Base-by-base conservation (phyloP, 2,113 vertebrate genomes). In the Casuarius casuarius region DNA sequence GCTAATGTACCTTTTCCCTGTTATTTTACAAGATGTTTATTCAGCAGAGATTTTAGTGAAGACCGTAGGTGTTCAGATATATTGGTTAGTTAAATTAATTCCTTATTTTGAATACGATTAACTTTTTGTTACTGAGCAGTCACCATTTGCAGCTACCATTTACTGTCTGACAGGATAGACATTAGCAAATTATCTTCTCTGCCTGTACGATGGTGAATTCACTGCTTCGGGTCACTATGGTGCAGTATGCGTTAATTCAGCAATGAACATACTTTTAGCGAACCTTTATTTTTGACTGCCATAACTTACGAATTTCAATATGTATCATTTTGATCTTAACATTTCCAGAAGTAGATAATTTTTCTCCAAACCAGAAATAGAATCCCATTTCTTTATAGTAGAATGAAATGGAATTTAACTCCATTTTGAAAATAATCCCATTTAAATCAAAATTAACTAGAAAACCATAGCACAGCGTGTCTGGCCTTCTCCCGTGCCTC, bases 241-340 rank as follows among this genome's bases (percentile, higher is more conserved):
- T 40, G 12, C 49, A n/a, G 67, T 40, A 21, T 40, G n/a, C 46
- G 38, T 20, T 26, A 38, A 51, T 79, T 75, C 70, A 75, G 3
- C 42, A 78, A 52, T 0, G 0, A 31, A 46, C 9, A 19, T 33
- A 42, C 11, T 87, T 48, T 3, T 14, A 92, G 12, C 16, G 11
- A 87, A 52, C 38, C 25, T 70, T 52, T 51, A 77, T 21, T 79
- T 91, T 62, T 62, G 83, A n/a, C 44, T 94, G 48, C 15, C 35
- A 29, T 38, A 87, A 84, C 38, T n/a, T 18, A 40, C 0, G 4
- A 67, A 58, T 87, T 76, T 84, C 40, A 68, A 25, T 48, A 70
- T 9, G 6, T 3, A 65, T 22, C 7, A 33, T 76, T 92, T 85
- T 82, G 74, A 76, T 52, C 48, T 51, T 33, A 92, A 56, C 5